phyloP scores from a whole-genome alignment of 37 sponge, comb jelly and placozoan species.

The Oopsacas minuta region DNA sequence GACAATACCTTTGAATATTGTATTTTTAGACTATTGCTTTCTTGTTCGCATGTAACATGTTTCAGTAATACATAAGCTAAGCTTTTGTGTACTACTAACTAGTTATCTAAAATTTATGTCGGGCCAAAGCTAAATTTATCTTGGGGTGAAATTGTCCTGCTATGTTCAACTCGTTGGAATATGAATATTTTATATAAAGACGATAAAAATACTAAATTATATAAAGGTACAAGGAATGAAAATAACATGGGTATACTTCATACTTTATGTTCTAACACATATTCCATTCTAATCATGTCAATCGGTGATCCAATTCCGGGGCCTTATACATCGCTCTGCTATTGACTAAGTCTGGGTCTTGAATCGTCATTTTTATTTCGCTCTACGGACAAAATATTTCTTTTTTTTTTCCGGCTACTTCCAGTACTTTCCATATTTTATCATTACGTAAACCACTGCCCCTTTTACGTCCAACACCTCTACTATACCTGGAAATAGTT shows the following conservation, averaged over 20 bases:
- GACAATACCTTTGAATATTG: background rate
- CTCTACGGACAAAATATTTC: conserved; percentile 23
- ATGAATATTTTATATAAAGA: background rate
- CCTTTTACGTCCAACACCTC: background rate
- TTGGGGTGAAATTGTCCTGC: background rate
- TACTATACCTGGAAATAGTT: conserved; percentile 24
- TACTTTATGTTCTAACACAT: background rate
- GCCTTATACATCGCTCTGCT: background rate
- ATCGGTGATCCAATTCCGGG: conserved; percentile 18
- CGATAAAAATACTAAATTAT: background rate
- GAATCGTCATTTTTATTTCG: conserved; percentile 10
- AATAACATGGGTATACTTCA: background rate
- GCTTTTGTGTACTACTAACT: background rate
- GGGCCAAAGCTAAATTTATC: background rate
- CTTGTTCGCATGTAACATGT: background rate
- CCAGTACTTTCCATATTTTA: conserved; percentile 28
- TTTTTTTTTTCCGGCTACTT: conserved; percentile 24
- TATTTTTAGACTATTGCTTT: background rate
- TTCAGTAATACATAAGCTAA: background rate
- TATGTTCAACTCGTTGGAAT: background rate
- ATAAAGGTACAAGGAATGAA: too few relatives aligned
- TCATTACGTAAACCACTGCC: conserved; percentile 27
- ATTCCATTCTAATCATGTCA: background rate
- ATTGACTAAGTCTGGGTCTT: conserved; percentile 14
- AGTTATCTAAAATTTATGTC: background rate